Percentiles rank a stretch among this genome's conserved stretches.
Evolutionary conservation across 2,113 vertebrate species (phyloP).

Genomic region (Cettia cetti): DNA sequence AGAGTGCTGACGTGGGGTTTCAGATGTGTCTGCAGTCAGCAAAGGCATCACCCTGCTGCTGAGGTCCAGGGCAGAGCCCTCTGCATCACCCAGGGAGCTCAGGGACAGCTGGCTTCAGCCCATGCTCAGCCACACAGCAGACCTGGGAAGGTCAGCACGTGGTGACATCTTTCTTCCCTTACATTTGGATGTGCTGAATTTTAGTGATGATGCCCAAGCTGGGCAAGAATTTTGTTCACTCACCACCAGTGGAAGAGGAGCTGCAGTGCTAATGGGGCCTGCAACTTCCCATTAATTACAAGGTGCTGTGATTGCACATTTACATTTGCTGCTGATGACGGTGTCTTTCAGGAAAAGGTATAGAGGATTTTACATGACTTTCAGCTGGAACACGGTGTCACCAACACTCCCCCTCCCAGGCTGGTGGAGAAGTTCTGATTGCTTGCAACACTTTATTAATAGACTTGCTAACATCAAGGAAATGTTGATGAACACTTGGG

Average conservation of each 20-base stretch:
- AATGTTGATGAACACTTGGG: conserved; percentile 33
- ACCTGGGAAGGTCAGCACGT: background rate
- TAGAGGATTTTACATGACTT: conserved; percentile 40
- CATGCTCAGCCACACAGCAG: background rate
- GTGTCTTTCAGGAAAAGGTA: conserved; percentile 28
- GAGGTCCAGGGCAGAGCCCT: background rate
- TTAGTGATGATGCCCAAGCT: background rate
- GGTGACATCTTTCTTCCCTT: background rate
- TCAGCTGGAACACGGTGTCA: conserved; percentile 49
- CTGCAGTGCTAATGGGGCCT: background rate
- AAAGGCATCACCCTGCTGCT: background rate
- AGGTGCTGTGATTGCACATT: conserved; percentile 39
- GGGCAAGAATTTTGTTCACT: background rate
- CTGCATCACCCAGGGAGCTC: background rate
- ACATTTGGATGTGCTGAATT: background rate
- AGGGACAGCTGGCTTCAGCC: background rate
- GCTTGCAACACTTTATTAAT: conserved; percentile 40
- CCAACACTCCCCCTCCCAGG: background rate
- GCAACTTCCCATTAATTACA: background rate
- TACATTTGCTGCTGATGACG: background rate
- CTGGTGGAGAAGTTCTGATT: conserved; percentile 44
- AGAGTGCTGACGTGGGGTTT: conserved; percentile 4
- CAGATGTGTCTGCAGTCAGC: background rate
- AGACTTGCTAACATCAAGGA: conserved; percentile 55
- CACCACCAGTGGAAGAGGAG: background rate